These are phyloP conservation scores for Ommatoiulus sabulosus DNA, from an alignment of 2,888 invertebrate species.

Conservation along the genomic window DNA sequence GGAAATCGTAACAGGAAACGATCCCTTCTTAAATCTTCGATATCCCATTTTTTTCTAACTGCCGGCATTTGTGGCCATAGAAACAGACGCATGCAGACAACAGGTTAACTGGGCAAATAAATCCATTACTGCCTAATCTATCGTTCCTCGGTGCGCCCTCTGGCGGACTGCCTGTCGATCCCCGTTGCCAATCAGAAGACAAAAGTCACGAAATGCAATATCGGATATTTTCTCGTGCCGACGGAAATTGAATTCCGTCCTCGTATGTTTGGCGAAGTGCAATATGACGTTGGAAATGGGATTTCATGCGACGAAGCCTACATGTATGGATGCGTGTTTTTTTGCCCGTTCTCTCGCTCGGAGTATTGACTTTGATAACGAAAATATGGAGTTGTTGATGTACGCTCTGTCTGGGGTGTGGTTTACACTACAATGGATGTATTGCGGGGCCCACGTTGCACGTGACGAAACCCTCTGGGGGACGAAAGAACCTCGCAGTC, in stretches of 20 bases:
- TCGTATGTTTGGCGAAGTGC: constrained; percentile 20
- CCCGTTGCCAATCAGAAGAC: constrained; percentile 6
- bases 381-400: constrained; percentile 11
- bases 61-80: background rate
- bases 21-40: background rate
- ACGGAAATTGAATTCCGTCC: constrained; percentile 21
- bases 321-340: background rate
- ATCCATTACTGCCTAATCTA: background rate
- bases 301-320: background rate
- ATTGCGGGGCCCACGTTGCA: background rate
- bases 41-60: background rate
- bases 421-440: background rate
- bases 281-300: constrained; percentile 26
- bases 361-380: background rate
- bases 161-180: background rate
- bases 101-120: background rate
- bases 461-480: background rate
- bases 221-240: constrained; percentile 26
- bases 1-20: constrained; percentile 20
- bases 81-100: background rate
- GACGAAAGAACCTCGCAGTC: background rate
- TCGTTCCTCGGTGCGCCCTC: background rate
- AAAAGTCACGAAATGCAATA: constrained; percentile 34
- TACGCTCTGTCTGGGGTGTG: background rate
- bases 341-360: background rate